Evolutionary conservation across 2,888 invertebrate genomes (phyloP).

Genomic region (Arrhopalites spinosus): DNA sequence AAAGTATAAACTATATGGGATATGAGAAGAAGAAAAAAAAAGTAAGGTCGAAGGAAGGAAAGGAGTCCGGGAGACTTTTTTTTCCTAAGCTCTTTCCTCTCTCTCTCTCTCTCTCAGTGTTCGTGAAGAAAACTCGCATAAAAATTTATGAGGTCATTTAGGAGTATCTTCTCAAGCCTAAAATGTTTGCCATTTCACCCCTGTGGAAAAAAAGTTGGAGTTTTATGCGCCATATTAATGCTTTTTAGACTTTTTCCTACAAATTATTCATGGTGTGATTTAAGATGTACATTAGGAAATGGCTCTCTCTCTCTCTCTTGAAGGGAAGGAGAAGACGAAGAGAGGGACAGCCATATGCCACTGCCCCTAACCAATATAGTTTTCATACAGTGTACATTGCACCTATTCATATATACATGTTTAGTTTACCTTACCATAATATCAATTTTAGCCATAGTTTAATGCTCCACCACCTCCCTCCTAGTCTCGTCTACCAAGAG

Average conservation of each 20-base stretch:
- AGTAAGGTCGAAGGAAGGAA: background rate
- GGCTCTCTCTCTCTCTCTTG: constrained; percentile 38
- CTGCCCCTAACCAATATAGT: background rate
- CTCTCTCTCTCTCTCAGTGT: background rate
- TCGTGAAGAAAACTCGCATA: constrained; percentile 43
- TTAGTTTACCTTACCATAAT: background rate
- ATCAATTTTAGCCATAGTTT: background rate
- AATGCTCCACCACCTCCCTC: too few species aligned
- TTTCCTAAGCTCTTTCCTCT: constrained; percentile 7
- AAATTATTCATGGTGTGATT: constrained; percentile 57
- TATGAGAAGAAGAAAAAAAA: background rate
- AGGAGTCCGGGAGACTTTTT: background rate
- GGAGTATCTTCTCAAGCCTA: constrained; percentile 55
- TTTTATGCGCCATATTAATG: constrained; percentile 56
- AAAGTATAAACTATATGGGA: background rate
- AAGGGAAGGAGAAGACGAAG: background rate
- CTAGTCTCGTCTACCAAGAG: too few species aligned
- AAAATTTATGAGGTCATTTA: constrained; percentile 57
- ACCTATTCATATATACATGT: background rate
- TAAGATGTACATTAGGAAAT: constrained; percentile 57
- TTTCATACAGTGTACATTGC: background rate
- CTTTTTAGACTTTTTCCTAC: constrained; percentile 55
- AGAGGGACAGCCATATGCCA: constrained; percentile 15
- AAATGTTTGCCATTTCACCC: constrained; percentile 48
- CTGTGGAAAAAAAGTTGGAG: constrained; percentile 41